A percentile compares a stretch with the other conserved stretches of the same genome.
These are phyloP conservation scores for Drosophila borealis DNA, from an alignment of 2,888 invertebrate species.

Conservation along the genomic window DNA sequence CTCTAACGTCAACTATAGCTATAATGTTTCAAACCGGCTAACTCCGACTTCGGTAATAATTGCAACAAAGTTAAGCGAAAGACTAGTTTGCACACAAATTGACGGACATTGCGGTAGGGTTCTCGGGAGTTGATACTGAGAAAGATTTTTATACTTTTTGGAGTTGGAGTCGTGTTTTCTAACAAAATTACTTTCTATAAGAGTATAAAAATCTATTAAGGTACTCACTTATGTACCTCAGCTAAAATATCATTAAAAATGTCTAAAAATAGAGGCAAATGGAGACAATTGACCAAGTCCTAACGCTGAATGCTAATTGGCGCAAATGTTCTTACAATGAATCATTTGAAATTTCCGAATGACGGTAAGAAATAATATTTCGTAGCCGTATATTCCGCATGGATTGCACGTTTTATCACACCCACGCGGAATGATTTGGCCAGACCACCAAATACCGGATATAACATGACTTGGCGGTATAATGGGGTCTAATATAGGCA, in stretches of 20 bases:
- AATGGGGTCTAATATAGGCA: slow-evolving; percentile 8
- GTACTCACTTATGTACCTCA: background rate
- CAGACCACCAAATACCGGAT: slow-evolving; percentile 24
- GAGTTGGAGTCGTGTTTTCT: background rate
- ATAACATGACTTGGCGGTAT: slow-evolving; percentile 2
- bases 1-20: no score
- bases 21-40: no score
- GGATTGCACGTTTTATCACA: slow-evolving; percentile 48
- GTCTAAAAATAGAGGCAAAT: slow-evolving; percentile 2
- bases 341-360: slow-evolving; percentile 26
- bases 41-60: no score
- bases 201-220: background rate
- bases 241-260: background rate
- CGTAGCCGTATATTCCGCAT: slow-evolving; percentile 8
- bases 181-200: background rate
- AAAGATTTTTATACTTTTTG: background rate
- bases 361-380: slow-evolving; percentile 35
- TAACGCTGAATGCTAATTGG: slow-evolving; percentile 12
- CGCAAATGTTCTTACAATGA: slow-evolving; percentile 30
- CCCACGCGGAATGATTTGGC: slow-evolving; percentile 12
- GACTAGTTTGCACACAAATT: no score
- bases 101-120: no score
- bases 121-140: no score
- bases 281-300: slow-evolving; percentile 6
- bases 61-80: no score